Base-by-base conservation (phyloP, 2,113 vertebrate genomes). In the Vanacampus margaritifer region DNA sequence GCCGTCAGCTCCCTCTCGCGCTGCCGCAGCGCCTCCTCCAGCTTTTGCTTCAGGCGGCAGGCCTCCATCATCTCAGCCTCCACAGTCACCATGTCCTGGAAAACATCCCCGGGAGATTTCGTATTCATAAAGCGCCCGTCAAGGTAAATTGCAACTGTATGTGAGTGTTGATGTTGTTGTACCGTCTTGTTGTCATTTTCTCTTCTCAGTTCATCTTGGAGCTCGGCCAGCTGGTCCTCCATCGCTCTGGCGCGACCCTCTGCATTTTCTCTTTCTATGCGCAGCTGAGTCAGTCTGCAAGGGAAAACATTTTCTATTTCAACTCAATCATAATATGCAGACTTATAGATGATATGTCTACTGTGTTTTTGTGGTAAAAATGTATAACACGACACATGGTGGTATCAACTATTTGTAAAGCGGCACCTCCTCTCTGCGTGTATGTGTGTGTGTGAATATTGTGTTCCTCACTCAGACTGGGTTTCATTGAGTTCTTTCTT, bases 1-100 rank as follows among this genome's bases (percentile, higher is more conserved):
- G 93, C 93, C 0, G 91, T 93, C 5, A 93, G 91, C 80, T 93
- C 93, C 56, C 93, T 73, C 83, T 93, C 93, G 23, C 84, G 75
- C 74, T 92, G 93, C 16, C 91, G 84, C 41, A 96, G 83, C 0
- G 86, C 86, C 41, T 98, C 96, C 69, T 98, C 96, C 72, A 93
- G 83, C 65, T 88, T 89, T 79, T 94, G 93, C 6, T 86, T 90
- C 56, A 86, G 87, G 16, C 86, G 85, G 69, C 88, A 76, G 0
- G 91, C 83, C 39, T 94, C 92, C 71, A 72, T 84, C 71, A 81
- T 66, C 61, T 88, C 75, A 0, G 71, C 21, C 65, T 87, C 83
- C 71, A 62, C 75, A 28, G 81, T 73, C 68, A 83, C 17, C 71
- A 88, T 37, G 67, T 88, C 84, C 89, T 89, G 70, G 35, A n/a